Conservation (phyloP, 2,797 vertebrate genomes). For the Telmatherina bonti region DNA sequence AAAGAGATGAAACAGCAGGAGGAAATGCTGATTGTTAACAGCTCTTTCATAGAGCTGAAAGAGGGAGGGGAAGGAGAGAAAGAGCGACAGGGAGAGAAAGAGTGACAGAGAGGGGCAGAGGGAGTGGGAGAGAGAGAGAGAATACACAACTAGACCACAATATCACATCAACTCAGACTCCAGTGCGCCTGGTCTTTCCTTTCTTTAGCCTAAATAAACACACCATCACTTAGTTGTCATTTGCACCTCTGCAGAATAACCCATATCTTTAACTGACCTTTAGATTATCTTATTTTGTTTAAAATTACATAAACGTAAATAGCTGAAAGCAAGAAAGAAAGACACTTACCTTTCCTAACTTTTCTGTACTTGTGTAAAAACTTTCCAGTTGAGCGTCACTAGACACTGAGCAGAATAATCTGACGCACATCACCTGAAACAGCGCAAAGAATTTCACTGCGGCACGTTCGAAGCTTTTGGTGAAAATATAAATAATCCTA, state of each 20-base stretch:
- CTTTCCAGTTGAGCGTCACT: slow-evolving; percentile 26
- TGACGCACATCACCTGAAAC: neutral
- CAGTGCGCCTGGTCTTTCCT: slow-evolving; percentile 88
- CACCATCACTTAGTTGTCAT: too few species aligned
- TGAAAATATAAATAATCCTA: neutral
- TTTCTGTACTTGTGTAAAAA: slow-evolving; percentile 34
- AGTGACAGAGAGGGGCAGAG: slow-evolving; percentile 34
- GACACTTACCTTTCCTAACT: slow-evolving; percentile 17
- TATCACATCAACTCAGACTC: slow-evolving; percentile 89
- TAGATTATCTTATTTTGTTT: too few species aligned
- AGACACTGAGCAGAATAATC: slow-evolving; percentile 11
- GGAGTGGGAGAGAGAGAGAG: slow-evolving; percentile 79
- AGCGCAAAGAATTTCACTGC: too few species aligned
- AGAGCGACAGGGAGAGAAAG: slow-evolving; percentile 72
- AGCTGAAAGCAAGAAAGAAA: neutral
- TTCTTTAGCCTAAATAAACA: slow-evolving; percentile 71
- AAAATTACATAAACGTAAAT: too few species aligned
- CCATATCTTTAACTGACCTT: too few species aligned
- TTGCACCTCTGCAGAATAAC: neutral
- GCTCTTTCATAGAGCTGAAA: slow-evolving; percentile 92
- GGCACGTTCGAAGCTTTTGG: neutral
- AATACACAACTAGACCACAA: slow-evolving; percentile 89
- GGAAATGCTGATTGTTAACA: slow-evolving; percentile 93
- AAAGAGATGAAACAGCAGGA: slow-evolving; percentile 92
- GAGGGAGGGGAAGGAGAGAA: slow-evolving; percentile 86